Evolutionary conservation across 2,888 invertebrate genomes (phyloP), one percentile per base, ranked within the genome.

Genomic region (Dermolepida albohirtum): DNA sequence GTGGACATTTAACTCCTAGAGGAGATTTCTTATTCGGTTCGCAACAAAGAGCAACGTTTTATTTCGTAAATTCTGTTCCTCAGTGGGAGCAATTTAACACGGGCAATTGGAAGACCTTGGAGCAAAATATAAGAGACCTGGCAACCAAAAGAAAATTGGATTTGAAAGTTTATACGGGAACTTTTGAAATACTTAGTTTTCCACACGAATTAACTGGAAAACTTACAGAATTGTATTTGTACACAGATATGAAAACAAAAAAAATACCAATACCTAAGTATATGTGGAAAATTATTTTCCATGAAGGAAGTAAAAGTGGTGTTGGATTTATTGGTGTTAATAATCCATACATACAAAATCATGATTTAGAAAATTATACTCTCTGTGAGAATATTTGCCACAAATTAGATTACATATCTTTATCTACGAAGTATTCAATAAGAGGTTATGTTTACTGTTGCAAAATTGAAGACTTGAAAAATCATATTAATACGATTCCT

Each of bases 41-140:
- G 6, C 87, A 86, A 43, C 89, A 89, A 74, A 81, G 84, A 0
- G 79, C 88, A 0, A 86, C 88, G 0, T 90, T 89, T 79, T 88
- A 87, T 78, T 89, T 87, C 74, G 81, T 89, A 62, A 90, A 91
- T 75, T 85, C 85, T 1, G 87, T 87, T 0, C 89, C 90, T 1
- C 90, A 90, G 72, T 90, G 90, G 90, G 87, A 89, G 73, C 80
- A 80, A 4, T 87, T 89, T 74, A 89, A 89, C 74, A 85, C 79
- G 0, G 85, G 85, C 11, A 87, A 87, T 71, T 89, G 89, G 89
- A 79, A 83, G 43, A 74, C 73, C 0, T 76, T 86, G n/a, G 89
- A 89, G 79, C 73, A 72, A 6, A 80, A 81, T 66, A 80, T 86
- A 5, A 81, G 88, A 64, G 76, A 77, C 11, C 85, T 84, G 69